Percentiles rank a stretch among this genome's conserved stretches.
phyloP scores from a whole-genome alignment of 2,888 invertebrate genomes.

The Clepsis dumicolana region DNA sequence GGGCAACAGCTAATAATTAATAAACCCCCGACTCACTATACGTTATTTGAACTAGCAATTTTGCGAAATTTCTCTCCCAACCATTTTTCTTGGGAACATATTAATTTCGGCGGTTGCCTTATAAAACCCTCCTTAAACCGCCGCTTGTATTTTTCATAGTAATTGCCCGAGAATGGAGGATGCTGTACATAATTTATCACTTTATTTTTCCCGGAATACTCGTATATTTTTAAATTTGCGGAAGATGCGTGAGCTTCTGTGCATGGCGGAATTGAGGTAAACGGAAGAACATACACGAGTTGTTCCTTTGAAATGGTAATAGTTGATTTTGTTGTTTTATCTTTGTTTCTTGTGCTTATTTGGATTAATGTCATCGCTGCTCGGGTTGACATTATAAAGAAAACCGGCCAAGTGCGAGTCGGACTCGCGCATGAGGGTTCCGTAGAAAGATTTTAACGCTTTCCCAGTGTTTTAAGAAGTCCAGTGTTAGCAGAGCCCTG shows the following conservation, averaged over 20 bases:
- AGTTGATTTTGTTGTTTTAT: too few relatives aligned
- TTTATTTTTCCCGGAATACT: constrained; percentile 16
- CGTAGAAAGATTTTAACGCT: too few relatives aligned
- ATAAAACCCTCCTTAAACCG: constrained; percentile 41
- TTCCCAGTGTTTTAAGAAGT: too few relatives aligned
- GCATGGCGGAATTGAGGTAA: not conserved
- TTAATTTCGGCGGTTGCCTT: constrained; percentile 37
- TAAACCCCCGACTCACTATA: constrained; percentile 26
- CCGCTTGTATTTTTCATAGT: constrained; percentile 41
- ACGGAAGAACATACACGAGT: not conserved
- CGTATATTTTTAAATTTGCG: constrained; percentile 9
- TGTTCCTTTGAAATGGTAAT: not conserved
- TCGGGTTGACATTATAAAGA: too few relatives aligned
- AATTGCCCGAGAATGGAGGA: constrained; percentile 37
- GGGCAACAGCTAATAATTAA: constrained; percentile 24
- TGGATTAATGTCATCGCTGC: too few relatives aligned
- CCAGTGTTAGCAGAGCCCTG: too few relatives aligned
- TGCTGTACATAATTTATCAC: constrained; percentile 38
- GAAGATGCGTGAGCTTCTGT: not conserved
- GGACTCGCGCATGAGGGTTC: too few relatives aligned
- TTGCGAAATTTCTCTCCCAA: constrained; percentile 12
- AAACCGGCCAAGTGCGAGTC: too few relatives aligned
- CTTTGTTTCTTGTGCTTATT: too few relatives aligned
- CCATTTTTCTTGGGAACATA: constrained; percentile 40
- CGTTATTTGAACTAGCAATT: constrained; percentile 39